Evolutionary conservation across 2,888 invertebrate species (phyloP), one percentile per base, ranked within the genome.

Genomic region (Melanostoma scalare): DNA sequence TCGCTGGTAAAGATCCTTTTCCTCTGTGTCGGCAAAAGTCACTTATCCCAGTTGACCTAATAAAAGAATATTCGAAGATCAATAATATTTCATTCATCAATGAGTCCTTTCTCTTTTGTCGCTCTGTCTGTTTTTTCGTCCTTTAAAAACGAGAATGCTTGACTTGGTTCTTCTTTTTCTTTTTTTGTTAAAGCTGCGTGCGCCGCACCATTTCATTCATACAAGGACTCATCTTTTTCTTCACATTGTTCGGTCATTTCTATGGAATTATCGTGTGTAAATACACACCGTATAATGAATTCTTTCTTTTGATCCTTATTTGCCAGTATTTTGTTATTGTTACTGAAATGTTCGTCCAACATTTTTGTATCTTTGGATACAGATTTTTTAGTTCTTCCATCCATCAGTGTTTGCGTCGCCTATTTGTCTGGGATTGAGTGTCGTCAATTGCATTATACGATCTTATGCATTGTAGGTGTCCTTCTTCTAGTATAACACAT

Each of bases 261-360:
- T 74, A 79, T 74, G 56, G 84, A 84, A 84, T 84, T 84, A 79
- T 79, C 31, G 74, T 79, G 84, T 79, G 84, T 84, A 84, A 79
- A 79, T 84, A 75, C 74, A 31, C 63, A 35, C 33, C 42, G 63
- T 33, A 77, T 68, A 82, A 77, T 69, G 52, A 38, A 48, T 65
- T 6, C 65, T 76, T 78, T 76, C 75, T 81, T 42, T 55, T 63
- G 58, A 67, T 79, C 60, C 78, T 75, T 75, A 75, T 84, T 84
- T 84, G 74, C 65, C 58, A 84, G 61, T 69, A 73, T 74, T 82
- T 75, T 82, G 36, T 65, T 58, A 56, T 30, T 60, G 74, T 72
- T 72, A 50, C 63, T 60, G 35, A 42, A 72, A 67, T 78, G 52
- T 79, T 69, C 61, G 53, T 77, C 65, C 61, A 73, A 8, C 58